Percentiles rank a stretch among this genome's conserved stretches.
Conservation (phyloP, 1,140 invertebrate species). For the Rhyacophila brunnea region DNA sequence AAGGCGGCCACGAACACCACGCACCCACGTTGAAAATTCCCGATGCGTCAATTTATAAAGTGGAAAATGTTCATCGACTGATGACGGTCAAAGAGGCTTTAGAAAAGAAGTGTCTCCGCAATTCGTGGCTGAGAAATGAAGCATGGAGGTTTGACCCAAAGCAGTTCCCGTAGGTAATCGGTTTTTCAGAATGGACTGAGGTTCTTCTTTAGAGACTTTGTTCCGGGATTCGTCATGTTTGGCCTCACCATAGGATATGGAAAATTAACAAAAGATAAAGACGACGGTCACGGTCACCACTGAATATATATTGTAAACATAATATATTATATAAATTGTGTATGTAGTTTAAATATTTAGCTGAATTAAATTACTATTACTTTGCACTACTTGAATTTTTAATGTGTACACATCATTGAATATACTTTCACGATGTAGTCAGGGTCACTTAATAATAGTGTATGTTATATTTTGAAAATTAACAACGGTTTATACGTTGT, state of each 20-base stretch:
- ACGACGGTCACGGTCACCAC: constrained; percentile 51
- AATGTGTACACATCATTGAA: too few species aligned
- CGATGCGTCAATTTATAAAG: constrained; percentile 68
- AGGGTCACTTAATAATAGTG: too few species aligned
- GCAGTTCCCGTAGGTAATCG: constrained; percentile 49
- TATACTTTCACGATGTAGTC: too few species aligned
- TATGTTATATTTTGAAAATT: too few species aligned
- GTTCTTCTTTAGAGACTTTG: constrained; percentile 60
- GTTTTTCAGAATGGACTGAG: constrained; percentile 36
- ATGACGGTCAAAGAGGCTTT: constrained; percentile 61
- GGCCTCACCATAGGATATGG: constrained; percentile 40
- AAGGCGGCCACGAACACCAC: constrained; percentile 47
- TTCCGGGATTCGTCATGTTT: constrained; percentile 62
- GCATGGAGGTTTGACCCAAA: constrained; percentile 70
- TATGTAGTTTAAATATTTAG: too few species aligned
- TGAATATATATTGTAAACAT: constrained; percentile 4
- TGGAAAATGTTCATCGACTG: constrained; percentile 66
- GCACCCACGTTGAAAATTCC: constrained; percentile 60
- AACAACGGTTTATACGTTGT: too few species aligned
- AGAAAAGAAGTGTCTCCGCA: constrained; percentile 68
- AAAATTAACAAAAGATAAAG: constrained; percentile 40
- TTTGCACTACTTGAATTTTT: too few species aligned
- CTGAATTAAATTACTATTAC: too few species aligned
- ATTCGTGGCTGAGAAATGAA: constrained; percentile 85
- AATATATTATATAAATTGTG: too few species aligned